Base-by-base conservation (phyloP, 2,888 invertebrate species). In the Leucania comma region DNA sequence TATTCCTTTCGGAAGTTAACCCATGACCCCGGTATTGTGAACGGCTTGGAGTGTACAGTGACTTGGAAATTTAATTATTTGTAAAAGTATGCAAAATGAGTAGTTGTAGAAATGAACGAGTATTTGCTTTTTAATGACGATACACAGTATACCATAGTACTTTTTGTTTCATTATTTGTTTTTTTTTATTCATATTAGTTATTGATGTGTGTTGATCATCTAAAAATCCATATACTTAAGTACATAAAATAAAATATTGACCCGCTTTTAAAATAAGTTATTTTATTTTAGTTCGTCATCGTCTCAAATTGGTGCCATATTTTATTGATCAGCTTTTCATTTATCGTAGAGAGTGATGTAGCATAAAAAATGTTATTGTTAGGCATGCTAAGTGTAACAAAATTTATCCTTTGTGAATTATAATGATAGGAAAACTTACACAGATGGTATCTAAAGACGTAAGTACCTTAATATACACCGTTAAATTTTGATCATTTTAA, bases 211-310 rank as follows among this genome's bases (percentile, higher is more conserved):
- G n/a, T n/a, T n/a, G n/a, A n/a, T n/a, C n/a, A n/a, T n/a, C n/a
- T n/a, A n/a, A n/a, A n/a, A n/a, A n/a, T n/a, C n/a, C n/a, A n/a
- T n/a, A n/a, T n/a, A n/a, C n/a, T n/a, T n/a, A 29, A 29, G 29
- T 22, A 50, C 50, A 22, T 50, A 51, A 51, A 51, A 9, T 48
- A 9, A 48, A n/a, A n/a, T 48, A 10, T 3, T 20, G 1, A 42
- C 56, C 42, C 10, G 50, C 48, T 70, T 70, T 46, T 20, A 4
- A 32, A 48, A 20, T 24, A 59, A 46, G 17, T 54, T 8, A n/a
- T 32, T 57, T n/a, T n/a, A 32, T 72, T 71, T 72, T 10, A 62
- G 17, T 56, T 9, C 38, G 71, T 56, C 62, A 62, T 48, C 62
- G 54, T 54, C 12, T 56, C 22, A 56, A 72, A 72, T 72, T 72